Base-by-base conservation (phyloP, 1,140 invertebrate species). In the Lordiphosa mommai region DNA sequence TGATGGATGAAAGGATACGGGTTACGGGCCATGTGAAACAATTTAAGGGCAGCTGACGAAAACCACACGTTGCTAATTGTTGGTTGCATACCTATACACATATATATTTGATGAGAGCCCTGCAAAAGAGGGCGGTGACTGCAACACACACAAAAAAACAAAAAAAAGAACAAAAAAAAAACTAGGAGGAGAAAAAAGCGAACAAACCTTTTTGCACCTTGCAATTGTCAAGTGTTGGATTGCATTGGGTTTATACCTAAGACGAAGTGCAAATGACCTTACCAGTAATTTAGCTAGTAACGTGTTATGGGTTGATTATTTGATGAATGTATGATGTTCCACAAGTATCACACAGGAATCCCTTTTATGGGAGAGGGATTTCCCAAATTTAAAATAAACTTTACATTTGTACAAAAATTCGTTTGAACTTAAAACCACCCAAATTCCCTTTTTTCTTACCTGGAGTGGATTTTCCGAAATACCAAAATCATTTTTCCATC, bases 31-130 rank as follows among this genome's bases (percentile, higher is more conserved):
- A 58, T 52, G 57, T 47, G 50, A 60, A 72, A 53, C 37, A 34
- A 29, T 52, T 61, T 55, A 40, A 20, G 23, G 44, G 52, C 73
- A 80, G 74, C 73, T 80, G 69, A 51, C 67, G 65, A 64, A 74
- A 66, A 60, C 41, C 73, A 77, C 72, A 77, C 68, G 64, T 68
- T 77, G 72, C 73, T 77, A 79, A 77, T 77, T 77, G 73, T 72
- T 57, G 73, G 68, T 38, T 68, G 38, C 29, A 57, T 48, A 57
- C 23, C 36, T 47, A 43, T 32, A 10, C 43, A 9, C 29, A 40
- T 47, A 9, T 33, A 40, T 47, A 66, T 27, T 66, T 50, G 57
- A 79, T 72, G 65, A 49, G 53, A 59, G 58, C 40, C 55, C 50
- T 67, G 23, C 3, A 8, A 16, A 16, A 50, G 14, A 20, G 52